Evolutionary conservation across 2,888 invertebrate species (phyloP), one percentile per base, ranked within the genome.

Genomic region (Lithophane ornitopus): DNA sequence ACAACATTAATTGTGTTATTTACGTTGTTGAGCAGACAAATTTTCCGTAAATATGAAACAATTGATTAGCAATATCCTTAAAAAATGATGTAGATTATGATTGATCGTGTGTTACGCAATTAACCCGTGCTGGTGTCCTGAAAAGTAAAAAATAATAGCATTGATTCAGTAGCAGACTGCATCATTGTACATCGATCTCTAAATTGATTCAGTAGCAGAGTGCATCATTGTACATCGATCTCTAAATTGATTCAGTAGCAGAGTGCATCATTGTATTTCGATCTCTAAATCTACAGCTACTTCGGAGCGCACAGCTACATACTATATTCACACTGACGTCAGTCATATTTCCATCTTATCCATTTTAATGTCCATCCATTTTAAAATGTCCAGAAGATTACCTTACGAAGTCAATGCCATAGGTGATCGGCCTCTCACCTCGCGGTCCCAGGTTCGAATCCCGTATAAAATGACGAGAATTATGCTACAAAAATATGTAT

Each of bases 381-480:
- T 79, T 76, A 74, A 83, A 78, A 67, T 75, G 70, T 77, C 69
- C 63, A 81, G 67, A 76, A 81, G 54, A 80, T 85, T 77, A 68
- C 68, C 80, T 78, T 78, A 72, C 12, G 70, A 67, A 87, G 89
- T 88, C 88, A 91, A 89, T 88, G 91, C 85, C 92, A 85, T 82
- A 81, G 92, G 92, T 90, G 89, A 90, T 81, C 86, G 90, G 72
- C 90, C 91, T 86, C 86, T 81, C 84, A 81, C 85, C 87, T 81
- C 86, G 78, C 85, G 84, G 83, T 77, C 85, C 80, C 79, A 85
- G 88, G 91, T 92, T 92, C 89, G 89, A 85, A 68, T 87, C 88
- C 87, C 88, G 90, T 89, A 89, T 90, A 90, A 91, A 87, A 67
- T 76, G 70, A 78, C 61, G 58, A 54, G 71, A 79, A 89, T 91